A percentile compares a stretch with the other conserved stretches of the same genome.
Evolutionary conservation across 2,113 vertebrate species (phyloP).

Genomic region (Potamarius usumacintae): DNA sequence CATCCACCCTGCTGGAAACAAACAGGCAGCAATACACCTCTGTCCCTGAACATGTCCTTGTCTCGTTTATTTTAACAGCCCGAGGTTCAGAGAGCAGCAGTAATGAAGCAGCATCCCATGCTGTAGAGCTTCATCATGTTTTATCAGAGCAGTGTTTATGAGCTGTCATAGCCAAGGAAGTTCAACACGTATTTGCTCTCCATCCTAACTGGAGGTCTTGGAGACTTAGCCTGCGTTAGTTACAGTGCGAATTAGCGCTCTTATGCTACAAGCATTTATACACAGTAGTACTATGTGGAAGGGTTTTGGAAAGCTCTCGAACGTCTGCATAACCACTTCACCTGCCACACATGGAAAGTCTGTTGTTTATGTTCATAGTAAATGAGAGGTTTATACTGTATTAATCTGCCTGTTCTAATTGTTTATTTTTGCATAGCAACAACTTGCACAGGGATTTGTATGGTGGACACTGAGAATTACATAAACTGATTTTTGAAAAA

Average conservation of each 20-base stretch:
- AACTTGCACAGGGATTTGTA: not conserved
- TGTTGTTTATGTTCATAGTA: not conserved
- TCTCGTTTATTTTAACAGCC: conserved; percentile 31
- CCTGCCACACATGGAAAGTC: conserved; percentile 67
- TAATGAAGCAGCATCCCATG: conserved; percentile 17
- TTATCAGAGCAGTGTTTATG: conserved; percentile 36
- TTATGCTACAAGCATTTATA: not conserved
- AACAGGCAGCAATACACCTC: conserved; percentile 9
- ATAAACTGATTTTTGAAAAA: not conserved
- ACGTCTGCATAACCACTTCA: conserved; percentile 38
- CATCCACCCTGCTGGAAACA: conserved; percentile 11
- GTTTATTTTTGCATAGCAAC: not conserved
- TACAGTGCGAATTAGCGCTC: not conserved
- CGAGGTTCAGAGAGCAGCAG: not conserved
- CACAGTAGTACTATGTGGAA: conserved; percentile 3
- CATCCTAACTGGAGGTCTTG: conserved; percentile 19
- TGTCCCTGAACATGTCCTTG: conserved; percentile 25
- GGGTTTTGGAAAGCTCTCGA: conserved; percentile 38
- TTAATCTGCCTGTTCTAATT: not conserved
- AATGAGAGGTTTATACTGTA: not conserved
- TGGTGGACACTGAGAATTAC: not conserved
- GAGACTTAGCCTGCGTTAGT: conserved; percentile 13
- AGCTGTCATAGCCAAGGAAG: conserved; percentile 23
- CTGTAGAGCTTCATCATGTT: conserved; percentile 30
- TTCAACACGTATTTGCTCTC: conserved; percentile 23